These are phyloP conservation scores for Smittia sp. DNA, from an alignment of 2,888 invertebrate genomes.

Conservation along the genomic window DNA sequence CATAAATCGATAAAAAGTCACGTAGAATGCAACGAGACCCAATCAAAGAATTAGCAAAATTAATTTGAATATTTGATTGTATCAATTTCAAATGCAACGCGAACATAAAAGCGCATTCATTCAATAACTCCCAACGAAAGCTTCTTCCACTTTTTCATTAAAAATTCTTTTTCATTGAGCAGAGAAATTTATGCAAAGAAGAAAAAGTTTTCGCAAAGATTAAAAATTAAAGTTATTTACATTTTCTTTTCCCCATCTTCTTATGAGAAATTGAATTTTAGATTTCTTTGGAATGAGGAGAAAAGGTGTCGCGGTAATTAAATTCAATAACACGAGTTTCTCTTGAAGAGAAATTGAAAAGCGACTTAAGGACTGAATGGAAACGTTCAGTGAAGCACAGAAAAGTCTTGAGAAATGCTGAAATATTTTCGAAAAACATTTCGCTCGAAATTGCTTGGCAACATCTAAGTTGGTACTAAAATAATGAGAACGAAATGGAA, in stretches of 20 bases:
- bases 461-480: too few species aligned
- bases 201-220: neutral
- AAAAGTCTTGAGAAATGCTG: too few species aligned
- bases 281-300: neutral
- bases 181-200: too few species aligned
- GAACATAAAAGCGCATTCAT: neutral
- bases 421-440: too few species aligned
- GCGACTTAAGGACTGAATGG: too few species aligned
- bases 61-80: conserved; percentile 12
- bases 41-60: neutral
- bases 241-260: neutral
- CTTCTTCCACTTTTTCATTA: neutral
- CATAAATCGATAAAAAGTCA: neutral
- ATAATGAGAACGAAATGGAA: too few species aligned
- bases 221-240: conserved; percentile 4
- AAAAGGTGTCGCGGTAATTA: too few species aligned
- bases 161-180: neutral
- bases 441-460: too few species aligned
- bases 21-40: neutral
- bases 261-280: neutral
- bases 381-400: too few species aligned
- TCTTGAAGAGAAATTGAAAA: too few species aligned
- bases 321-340: too few species aligned
- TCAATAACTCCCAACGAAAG: neutral
- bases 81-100: neutral